A percentile compares a stretch with the other conserved stretches of the same genome.
Evolutionary conservation across 2,888 invertebrate genomes (phyloP).

Genomic region (Drosophila merina): DNA sequence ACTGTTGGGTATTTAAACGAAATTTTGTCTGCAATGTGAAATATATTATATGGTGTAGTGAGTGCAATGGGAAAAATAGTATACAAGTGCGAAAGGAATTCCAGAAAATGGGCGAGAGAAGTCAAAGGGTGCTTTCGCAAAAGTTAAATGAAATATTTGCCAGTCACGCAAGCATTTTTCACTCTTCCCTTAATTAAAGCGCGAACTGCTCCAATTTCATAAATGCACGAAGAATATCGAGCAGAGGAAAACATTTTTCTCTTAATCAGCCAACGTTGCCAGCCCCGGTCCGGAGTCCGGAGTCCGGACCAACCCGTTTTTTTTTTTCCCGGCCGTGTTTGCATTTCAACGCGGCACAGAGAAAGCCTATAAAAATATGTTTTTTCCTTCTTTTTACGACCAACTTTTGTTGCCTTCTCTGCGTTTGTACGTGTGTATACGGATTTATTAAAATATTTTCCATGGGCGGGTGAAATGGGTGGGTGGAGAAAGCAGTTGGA

Average conservation of each 20-base stretch:
- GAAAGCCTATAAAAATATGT: conserved; percentile 45
- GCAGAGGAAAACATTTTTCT: conserved; percentile 26
- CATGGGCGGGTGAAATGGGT: conserved; percentile 6
- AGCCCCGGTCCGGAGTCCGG: background rate
- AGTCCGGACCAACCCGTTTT: background rate
- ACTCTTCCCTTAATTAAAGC: conserved; percentile 55
- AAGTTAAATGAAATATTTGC: conserved; percentile 65
- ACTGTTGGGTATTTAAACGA: conserved; percentile 65
- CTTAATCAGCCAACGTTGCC: conserved; percentile 44
- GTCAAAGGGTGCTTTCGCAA: conserved; percentile 16
- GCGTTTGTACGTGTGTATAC: conserved; percentile 22
- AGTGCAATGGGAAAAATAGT: conserved; percentile 32
- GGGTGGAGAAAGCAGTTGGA: conserved; percentile 14
- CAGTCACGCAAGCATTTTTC: conserved; percentile 37
- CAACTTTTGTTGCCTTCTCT: conserved; percentile 22
- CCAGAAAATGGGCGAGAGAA: conserved; percentile 1
- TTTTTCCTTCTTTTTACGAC: conserved; percentile 49
- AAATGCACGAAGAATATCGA: conserved; percentile 28
- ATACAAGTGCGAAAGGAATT: conserved; percentile 26
- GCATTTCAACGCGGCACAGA: conserved; percentile 18
- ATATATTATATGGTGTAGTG: background rate
- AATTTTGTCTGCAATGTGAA: conserved; percentile 58
- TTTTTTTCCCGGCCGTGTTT: conserved; percentile 23
- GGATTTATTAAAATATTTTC: conserved; percentile 64
- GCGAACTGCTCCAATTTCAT: conserved; percentile 35